A percentile compares a stretch with the other conserved stretches of the same genome.
These are phyloP conservation scores for Todiramphus saurophagus DNA, from an alignment of 2,113 vertebrate species.

Conservation along the genomic window DNA sequence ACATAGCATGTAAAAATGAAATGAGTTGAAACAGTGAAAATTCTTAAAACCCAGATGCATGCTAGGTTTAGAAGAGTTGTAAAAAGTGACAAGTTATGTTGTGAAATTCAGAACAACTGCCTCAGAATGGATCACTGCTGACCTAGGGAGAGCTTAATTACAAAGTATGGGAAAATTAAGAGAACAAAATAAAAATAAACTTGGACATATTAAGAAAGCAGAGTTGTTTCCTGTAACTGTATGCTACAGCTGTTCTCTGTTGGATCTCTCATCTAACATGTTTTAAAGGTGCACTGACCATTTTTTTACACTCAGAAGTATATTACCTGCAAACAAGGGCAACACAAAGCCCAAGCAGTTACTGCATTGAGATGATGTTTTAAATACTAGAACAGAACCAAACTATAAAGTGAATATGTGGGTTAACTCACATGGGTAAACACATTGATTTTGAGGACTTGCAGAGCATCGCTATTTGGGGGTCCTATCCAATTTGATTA, in stretches of 20 bases:
- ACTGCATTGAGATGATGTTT: not conserved
- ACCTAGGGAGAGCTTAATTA: constrained; percentile 38
- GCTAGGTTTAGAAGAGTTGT: not conserved
- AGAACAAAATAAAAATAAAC: not conserved
- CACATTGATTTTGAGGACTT: not conserved
- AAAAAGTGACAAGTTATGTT: not conserved
- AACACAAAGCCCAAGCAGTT: not conserved
- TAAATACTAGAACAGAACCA: not conserved
- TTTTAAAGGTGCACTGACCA: not conserved
- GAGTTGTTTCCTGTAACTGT: not conserved
- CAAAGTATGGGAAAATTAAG: not conserved
- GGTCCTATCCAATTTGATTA: not conserved
- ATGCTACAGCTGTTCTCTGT: not conserved
- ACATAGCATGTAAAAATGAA: not conserved
- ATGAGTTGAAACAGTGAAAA: constrained; percentile 3
- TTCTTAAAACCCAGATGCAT: not conserved
- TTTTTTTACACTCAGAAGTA: not conserved
- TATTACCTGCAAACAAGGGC: not conserved
- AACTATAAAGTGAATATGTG: not conserved
- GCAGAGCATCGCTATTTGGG: not conserved
- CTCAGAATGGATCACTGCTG: constrained; percentile 7
- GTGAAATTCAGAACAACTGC: constrained; percentile 39
- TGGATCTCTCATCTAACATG: not conserved
- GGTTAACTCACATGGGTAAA: not conserved
- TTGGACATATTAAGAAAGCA: not conserved